A percentile compares a stretch with the other conserved stretches of the same genome.
These are phyloP conservation scores for Cryptus viduatorius DNA, from an alignment of 2,888 invertebrate species.

Conservation along the genomic window DNA sequence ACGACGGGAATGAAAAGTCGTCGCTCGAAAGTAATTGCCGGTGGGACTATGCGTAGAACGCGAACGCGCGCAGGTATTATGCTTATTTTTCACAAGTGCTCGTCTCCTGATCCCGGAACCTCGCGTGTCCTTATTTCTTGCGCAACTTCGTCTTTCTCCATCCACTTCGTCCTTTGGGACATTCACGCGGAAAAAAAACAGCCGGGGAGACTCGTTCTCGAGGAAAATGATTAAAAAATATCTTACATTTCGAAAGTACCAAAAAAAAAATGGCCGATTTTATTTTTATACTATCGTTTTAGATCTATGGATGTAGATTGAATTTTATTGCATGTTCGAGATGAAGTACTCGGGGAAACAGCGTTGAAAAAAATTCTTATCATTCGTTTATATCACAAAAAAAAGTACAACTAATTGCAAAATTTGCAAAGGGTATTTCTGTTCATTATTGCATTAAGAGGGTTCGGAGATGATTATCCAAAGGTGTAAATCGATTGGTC, in stretches of 20 bases:
- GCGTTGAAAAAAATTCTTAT: no score
- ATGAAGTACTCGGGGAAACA: not conserved
- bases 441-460: not conserved
- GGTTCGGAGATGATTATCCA: conserved; percentile 31
- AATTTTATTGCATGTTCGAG: not conserved
- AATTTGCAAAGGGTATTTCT: not conserved
- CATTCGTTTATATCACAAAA: not conserved
- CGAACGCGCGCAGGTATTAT: conserved; percentile 1
- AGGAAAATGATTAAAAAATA: not conserved
- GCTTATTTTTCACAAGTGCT: conserved; percentile 45
- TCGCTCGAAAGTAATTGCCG: conserved; percentile 51
- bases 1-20: conserved; percentile 29
- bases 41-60: not conserved
- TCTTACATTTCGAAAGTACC: not conserved
- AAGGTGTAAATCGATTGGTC: conserved; percentile 64
- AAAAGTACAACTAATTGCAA: not conserved
- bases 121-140: not conserved
- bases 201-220: not conserved
- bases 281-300: not conserved
- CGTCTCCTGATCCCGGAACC: conserved; percentile 20
- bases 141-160: not conserved
- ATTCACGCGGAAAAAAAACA: not conserved
- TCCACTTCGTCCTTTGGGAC: not conserved
- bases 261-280: not conserved
- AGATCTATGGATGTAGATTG: not conserved